Percentiles rank a stretch among this genome's conserved stretches.
These are phyloP conservation scores for Patagioenas fasciata DNA, from an alignment of 2,113 vertebrate species.

Conservation along the genomic window DNA sequence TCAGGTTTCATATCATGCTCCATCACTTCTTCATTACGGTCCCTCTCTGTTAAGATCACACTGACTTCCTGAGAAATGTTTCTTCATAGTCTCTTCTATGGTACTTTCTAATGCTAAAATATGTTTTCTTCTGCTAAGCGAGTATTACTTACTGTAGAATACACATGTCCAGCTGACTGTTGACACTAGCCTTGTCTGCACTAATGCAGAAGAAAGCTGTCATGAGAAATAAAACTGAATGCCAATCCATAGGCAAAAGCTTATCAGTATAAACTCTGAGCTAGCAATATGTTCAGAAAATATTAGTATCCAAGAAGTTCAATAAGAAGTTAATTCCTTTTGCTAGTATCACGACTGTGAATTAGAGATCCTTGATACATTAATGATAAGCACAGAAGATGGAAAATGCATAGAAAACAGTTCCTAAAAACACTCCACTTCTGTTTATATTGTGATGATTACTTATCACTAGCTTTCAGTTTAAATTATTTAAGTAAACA, in stretches of 20 bases:
- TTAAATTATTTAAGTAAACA: not conserved
- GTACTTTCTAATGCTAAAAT: conserved; percentile 17
- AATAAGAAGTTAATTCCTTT: conserved; percentile 12
- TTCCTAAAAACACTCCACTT: not conserved
- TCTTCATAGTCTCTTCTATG: conserved; percentile 20
- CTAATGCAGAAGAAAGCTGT: conserved; percentile 71
- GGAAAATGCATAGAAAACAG: not conserved
- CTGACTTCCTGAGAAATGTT: conserved; percentile 30
- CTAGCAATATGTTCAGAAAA: conserved; percentile 24
- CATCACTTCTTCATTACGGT: conserved; percentile 42
- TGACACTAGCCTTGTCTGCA: conserved; percentile 45
- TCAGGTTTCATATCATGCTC: conserved; percentile 42
- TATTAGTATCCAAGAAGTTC: conserved; percentile 16
- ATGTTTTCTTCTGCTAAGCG: conserved; percentile 50
- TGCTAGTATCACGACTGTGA: not conserved
- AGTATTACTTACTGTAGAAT: conserved; percentile 69
- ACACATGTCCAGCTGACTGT: conserved; percentile 67
- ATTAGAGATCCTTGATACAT: not conserved
- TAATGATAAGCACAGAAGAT: not conserved
- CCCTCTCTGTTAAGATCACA: conserved; percentile 16
- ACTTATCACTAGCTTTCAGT: not conserved
- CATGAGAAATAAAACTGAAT: conserved; percentile 63
- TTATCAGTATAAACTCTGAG: conserved; percentile 27
- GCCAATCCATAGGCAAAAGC: conserved; percentile 41
- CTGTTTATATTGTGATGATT: not conserved